Evolutionary conservation across 1,140 invertebrate genomes (phyloP).

Genomic region (Neodiprion fabricii): DNA sequence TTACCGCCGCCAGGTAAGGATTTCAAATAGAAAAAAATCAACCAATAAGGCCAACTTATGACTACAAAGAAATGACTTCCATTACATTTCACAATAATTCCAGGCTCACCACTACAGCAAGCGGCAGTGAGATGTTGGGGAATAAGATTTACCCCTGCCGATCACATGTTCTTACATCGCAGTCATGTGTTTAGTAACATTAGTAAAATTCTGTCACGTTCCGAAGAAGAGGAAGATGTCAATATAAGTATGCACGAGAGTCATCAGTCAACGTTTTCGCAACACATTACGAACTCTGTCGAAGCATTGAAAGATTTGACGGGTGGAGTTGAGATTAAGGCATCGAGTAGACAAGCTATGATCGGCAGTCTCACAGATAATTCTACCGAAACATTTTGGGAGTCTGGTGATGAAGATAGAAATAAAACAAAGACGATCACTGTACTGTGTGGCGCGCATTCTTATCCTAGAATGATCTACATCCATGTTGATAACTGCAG

Average conservation of each 20-base stretch:
- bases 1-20: constrained; percentile 74
- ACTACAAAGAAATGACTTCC: constrained; percentile 11
- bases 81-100: constrained; percentile 9
- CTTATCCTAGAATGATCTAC: constrained; percentile 74
- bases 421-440: constrained; percentile 87
- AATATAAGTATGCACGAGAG: constrained; percentile 69
- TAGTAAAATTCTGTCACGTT: constrained; percentile 92
- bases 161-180: constrained; percentile 93
- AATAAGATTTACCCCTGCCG: constrained; percentile 84
- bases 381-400: constrained; percentile 99
- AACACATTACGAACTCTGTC: constrained; percentile 64
- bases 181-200: constrained; percentile 95
- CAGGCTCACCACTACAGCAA: constrained; percentile 82
- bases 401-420: constrained; percentile 95
- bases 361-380: constrained; percentile 90
- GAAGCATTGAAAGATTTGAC: constrained; percentile 79
- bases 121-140: constrained; percentile 95
- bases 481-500: constrained; percentile 93
- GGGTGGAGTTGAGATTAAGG: constrained; percentile 77
- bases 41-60: background rate
- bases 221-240: constrained; percentile 78
- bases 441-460: constrained; percentile 63
- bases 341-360: constrained; percentile 93
- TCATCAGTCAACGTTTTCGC: constrained; percentile 60
- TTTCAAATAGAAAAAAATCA: background rate